Base-by-base conservation (phyloP, 2,888 invertebrate genomes). In the Lasioglossum lativentre region DNA sequence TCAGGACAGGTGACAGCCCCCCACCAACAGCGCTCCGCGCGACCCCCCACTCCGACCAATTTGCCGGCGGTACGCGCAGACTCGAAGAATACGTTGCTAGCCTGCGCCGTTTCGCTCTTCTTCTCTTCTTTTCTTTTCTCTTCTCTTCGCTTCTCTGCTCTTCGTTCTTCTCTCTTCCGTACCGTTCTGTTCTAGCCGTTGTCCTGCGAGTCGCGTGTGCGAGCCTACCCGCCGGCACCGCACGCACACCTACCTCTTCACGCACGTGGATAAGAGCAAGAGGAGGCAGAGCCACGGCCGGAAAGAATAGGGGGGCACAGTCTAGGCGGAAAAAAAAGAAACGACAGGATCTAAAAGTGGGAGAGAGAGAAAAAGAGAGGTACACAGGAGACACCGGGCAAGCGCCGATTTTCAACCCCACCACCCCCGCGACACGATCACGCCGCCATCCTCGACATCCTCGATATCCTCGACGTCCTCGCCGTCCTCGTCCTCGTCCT, bases 381-480 rank as follows among this genome's bases (percentile, higher is more conserved):
- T 27, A 42, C 76, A 72, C 79, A 68, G 80, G 75, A 82, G 87
- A 85, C 84, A 86, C 83, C 83, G 90, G 78, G 82, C 89, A 81
- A 86, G 89, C 85, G 89, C 87, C 87, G 89, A 89, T 86, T 89
- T 88, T 90, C 85, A 85, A 90, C 75, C 85, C 90, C 85, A 85
- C 90, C 86, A 88, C 78, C 85, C 86, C 83, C 86, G 81, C 84
- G 78, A 76, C 75, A 81, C 88, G 88, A 89, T 88, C 88, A 82
- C 79, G 84, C 82, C 75, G 83, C 52, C 80, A 83, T 81, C 83
- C 77, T 80, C 30, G 66, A 34, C 66, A 34, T 66, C 63, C 70
- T 80, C 30, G 66, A 34, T 34, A 34, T 66, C 63, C 70, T 70
- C 75, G 30, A 63, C 63, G 14, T 63, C 30, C 63, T 63, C 63